Conservation (phyloP, 2,797 vertebrate genomes). For the Steatocranus sp. region DNA sequence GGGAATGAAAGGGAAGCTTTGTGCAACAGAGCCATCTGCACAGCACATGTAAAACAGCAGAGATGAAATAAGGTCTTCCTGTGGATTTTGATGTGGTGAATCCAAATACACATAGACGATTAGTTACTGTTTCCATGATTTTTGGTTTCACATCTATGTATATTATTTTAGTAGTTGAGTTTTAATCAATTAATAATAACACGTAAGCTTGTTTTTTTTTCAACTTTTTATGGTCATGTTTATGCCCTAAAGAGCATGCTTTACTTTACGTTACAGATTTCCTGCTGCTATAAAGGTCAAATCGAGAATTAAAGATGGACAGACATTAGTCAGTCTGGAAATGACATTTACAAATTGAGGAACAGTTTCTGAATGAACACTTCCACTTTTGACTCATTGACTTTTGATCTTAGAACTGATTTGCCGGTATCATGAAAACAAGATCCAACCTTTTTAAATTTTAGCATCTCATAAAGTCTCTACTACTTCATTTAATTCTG, state of each 20-base stretch:
- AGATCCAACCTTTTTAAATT: neutral
- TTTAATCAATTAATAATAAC: neutral
- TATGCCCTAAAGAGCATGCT: neutral
- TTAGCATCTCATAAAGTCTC: neutral
- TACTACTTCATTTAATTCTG: neutral
- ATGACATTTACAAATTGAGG: neutral
- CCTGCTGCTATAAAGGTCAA: neutral
- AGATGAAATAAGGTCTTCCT: neutral
- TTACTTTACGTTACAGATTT: neutral
- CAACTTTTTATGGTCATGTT: neutral
- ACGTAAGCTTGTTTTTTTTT: accelerated
- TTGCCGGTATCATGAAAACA: accelerated
- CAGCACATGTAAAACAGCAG: neutral
- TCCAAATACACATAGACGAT: neutral
- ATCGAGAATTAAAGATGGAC: neutral
- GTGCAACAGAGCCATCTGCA: neutral
- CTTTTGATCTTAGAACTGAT: neutral
- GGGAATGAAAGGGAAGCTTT: neutral
- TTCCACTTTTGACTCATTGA: neutral
- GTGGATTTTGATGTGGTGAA: neutral
- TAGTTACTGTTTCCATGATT: neutral
- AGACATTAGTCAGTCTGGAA: neutral
- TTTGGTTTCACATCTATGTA: neutral
- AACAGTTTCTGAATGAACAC: neutral
- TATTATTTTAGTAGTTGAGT: neutral